These are phyloP conservation scores for Thoracochromis brauschi DNA, from an alignment of 2,113 vertebrate genomes.

Conservation along the genomic window DNA sequence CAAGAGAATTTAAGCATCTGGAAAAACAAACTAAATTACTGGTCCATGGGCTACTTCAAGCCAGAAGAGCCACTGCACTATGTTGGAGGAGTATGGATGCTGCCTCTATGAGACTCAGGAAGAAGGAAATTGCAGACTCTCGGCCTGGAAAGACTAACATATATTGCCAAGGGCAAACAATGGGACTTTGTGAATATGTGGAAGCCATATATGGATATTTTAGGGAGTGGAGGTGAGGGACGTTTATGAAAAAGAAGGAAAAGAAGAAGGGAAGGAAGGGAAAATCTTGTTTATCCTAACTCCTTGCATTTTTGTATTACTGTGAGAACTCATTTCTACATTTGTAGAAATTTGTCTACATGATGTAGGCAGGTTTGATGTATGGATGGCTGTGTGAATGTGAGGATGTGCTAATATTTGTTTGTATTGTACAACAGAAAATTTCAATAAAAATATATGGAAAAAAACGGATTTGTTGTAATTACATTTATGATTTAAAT, in stretches of 20 bases:
- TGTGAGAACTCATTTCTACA: not conserved
- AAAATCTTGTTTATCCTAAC: not conserved
- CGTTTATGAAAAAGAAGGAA: not conserved
- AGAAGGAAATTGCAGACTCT: not conserved
- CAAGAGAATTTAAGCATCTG: not conserved
- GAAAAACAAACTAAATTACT: not conserved
- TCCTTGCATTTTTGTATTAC: not conserved
- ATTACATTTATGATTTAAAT: no score
- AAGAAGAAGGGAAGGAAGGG: not conserved
- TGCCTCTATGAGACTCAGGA: not conserved
- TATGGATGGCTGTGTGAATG: not conserved
- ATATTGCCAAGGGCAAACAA: not conserved
- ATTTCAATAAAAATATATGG: not conserved
- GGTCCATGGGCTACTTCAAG: not conserved
- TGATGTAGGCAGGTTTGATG: not conserved
- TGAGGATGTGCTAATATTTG: not conserved
- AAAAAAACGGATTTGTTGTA: not conserved
- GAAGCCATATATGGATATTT: not conserved
- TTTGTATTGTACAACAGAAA: no score
- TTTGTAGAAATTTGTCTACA: not conserved
- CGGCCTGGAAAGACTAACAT: not conserved
- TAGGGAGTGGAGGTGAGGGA: fast-evolving
- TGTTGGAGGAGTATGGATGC: not conserved
- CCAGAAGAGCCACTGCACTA: not conserved
- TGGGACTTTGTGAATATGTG: not conserved